A percentile compares a stretch with the other conserved stretches of the same genome.
These are phyloP conservation scores for Caenorhabditis virilis DNA, from an alignment of 2,888 invertebrate genomes.

Conservation along the genomic window DNA sequence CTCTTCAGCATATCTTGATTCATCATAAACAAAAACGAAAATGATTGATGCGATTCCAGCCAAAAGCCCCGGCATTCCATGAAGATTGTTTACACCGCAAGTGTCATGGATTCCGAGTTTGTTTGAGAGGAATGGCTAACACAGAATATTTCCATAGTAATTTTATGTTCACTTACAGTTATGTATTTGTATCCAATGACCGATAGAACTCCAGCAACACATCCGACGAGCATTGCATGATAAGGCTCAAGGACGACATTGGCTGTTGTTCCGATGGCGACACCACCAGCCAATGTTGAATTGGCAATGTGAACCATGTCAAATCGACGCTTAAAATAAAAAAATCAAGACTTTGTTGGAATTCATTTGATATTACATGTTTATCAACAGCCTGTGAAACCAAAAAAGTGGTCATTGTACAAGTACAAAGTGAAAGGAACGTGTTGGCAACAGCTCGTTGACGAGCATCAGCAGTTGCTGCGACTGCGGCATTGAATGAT, in stretches of 20 bases:
- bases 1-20: conserved; percentile 38
- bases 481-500: conserved; percentile 83
- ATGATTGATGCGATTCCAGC: conserved; percentile 47
- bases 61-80: conserved; percentile 61
- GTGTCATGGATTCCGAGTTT: conserved; percentile 75
- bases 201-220: conserved; percentile 64
- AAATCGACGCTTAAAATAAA: conserved; percentile 52
- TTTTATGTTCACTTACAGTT: conserved; percentile 42
- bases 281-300: conserved; percentile 70
- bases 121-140: conserved; percentile 77
- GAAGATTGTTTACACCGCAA: conserved; percentile 62
- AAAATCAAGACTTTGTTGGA: background rate
- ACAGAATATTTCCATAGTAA: background rate
- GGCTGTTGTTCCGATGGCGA: conserved; percentile 67
- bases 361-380: conserved; percentile 35
- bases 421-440: conserved; percentile 81
- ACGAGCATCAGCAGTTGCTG: conserved; percentile 59
- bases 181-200: conserved; percentile 61
- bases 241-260: conserved; percentile 70
- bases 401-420: conserved; percentile 83
- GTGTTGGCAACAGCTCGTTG: conserved; percentile 85
- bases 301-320: conserved; percentile 71
- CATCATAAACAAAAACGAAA: conserved; percentile 46
- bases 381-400: conserved; percentile 79
- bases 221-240: conserved; percentile 67